Percentiles rank a stretch among this genome's conserved stretches.
Evolutionary conservation across 2,797 vertebrate species (phyloP).

Genomic region (Xenentodon cancila): DNA sequence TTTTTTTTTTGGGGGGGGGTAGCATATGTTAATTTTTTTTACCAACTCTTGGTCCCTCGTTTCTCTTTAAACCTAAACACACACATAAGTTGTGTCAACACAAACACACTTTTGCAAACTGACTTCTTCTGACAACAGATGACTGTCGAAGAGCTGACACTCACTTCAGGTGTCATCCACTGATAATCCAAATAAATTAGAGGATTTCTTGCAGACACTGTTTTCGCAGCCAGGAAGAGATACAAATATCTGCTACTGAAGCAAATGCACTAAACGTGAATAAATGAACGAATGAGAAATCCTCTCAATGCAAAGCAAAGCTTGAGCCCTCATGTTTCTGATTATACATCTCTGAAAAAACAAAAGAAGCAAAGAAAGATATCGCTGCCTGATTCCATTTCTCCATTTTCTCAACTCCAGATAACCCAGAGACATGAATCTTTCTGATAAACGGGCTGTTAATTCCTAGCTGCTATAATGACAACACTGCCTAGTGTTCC

Average conservation of each 20-base stretch:
- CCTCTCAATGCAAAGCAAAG: slow-evolving; percentile 44
- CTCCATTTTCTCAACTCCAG: slow-evolving; percentile 56
- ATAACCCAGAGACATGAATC: slow-evolving; percentile 66
- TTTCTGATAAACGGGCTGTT: slow-evolving; percentile 63
- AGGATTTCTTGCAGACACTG: slow-evolving; percentile 43
- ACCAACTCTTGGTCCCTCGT: slow-evolving; percentile 37
- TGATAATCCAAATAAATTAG: slow-evolving; percentile 72
- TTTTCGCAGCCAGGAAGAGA: slow-evolving; percentile 3
- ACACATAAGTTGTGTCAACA: not conserved
- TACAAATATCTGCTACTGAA: slow-evolving; percentile 26
- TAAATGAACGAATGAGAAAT: slow-evolving; percentile 39
- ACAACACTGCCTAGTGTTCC: slow-evolving; percentile 56
- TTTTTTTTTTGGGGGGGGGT: slow-evolving; percentile 36
- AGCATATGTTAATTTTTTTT: slow-evolving; percentile 34
- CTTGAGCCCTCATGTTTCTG: slow-evolving; percentile 41
- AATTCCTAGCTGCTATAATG: slow-evolving; percentile 62
- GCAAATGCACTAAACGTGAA: slow-evolving; percentile 42
- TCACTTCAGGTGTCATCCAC: slow-evolving; percentile 38
- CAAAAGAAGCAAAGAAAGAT: slow-evolving; percentile 70
- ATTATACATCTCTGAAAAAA: slow-evolving; percentile 62
- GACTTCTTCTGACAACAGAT: slow-evolving; percentile 37
- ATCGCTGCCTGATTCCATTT: slow-evolving; percentile 48
- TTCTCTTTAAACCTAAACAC: slow-evolving; percentile 1
- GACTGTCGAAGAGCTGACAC: slow-evolving; percentile 35
- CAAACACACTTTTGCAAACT: not conserved